These are phyloP conservation scores for Ophthalmolycus amberensis DNA, from an alignment of 2,113 vertebrate species.

Conservation along the genomic window DNA sequence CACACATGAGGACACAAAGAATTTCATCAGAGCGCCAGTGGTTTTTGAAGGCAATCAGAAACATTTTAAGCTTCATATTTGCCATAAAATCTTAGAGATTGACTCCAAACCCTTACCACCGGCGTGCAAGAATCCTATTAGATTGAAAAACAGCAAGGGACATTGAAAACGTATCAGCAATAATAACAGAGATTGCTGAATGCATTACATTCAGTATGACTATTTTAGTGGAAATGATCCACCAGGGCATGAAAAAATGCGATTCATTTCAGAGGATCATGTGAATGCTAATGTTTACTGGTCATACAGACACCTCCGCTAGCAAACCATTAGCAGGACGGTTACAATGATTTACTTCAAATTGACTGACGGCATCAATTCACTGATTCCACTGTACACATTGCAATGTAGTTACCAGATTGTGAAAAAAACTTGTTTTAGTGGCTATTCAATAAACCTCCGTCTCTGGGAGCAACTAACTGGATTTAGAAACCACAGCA, in stretches of 20 bases:
- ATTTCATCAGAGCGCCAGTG: conserved; percentile 52
- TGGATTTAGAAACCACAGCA: conserved; percentile 43
- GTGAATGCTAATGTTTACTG: conserved; percentile 67
- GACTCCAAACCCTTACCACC: conserved; percentile 55
- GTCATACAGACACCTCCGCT: conserved; percentile 47
- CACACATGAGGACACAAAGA: conserved; percentile 69
- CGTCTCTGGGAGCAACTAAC: conserved; percentile 17
- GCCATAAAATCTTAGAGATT: conserved; percentile 68
- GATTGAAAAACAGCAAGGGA: conserved; percentile 61
- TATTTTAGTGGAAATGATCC: conserved; percentile 53
- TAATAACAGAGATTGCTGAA: conserved; percentile 51
- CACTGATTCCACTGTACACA: conserved; percentile 21
- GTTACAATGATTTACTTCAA: conserved; percentile 57
- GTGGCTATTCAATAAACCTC: conserved; percentile 7
- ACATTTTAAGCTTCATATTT: conserved; percentile 70
- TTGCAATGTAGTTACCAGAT: conserved; percentile 5
- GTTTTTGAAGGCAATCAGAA: conserved; percentile 65
- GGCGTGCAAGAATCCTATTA: conserved; percentile 61
- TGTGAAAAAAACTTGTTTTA: conserved; percentile 21
- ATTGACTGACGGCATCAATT: conserved; percentile 47
- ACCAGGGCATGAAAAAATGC: conserved; percentile 9
- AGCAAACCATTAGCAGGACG: conserved; percentile 58
- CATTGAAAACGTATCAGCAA: conserved; percentile 57
- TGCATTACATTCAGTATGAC: conserved; percentile 23
- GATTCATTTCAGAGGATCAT: conserved; percentile 50